Evolutionary conservation across 2,888 invertebrate genomes (phyloP), one percentile per base, ranked within the genome.

Genomic region (Lithosia quadra): DNA sequence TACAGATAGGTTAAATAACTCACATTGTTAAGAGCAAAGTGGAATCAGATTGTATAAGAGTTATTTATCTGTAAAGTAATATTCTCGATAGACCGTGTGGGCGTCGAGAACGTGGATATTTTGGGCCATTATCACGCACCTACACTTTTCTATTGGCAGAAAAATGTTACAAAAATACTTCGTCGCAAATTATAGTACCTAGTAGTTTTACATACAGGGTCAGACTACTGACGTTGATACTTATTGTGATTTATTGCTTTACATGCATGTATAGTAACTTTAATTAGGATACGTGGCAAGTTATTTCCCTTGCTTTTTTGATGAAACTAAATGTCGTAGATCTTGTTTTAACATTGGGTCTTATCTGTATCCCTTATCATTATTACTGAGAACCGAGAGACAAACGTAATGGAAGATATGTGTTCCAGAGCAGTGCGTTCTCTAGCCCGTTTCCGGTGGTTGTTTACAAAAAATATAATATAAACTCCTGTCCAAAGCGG

Each of bases 381-480:
- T 86, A 88, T 89, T 90, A 88, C 91, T 83, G 85, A 89, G 91
- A 91, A 90, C 84, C 82, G 85, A 87, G 88, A 90, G 87, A 86
- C 90, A 88, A 87, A 85, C 90, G 88, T 93, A 93, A 93, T 94
- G 92, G 93, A 92, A 92, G 91, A 93, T 93, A 90, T 92, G 90
- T 94, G 93, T 94, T 91, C 90, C 87, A 91, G 88, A 89, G 90
- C 90, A 88, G 85, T 87, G 86, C 86, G 89, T 89, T 91, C 90
- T 90, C 88, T 88, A 85, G 88, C 81, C 86, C 88, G 90, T 94
- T 94, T 94, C 94, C 94, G 94, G 93, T 92, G 92, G 89, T 92
- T 92, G 92, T 92, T 93, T 92, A 93, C 90, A 94, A 93, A 92
- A 93, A 91, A 89, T 84, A 88, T 86, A 89, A 86, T 88, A 90